These are phyloP conservation scores for Pitangus sulphuratus DNA, from an alignment of 2,797 vertebrate species.

Conservation along the genomic window DNA sequence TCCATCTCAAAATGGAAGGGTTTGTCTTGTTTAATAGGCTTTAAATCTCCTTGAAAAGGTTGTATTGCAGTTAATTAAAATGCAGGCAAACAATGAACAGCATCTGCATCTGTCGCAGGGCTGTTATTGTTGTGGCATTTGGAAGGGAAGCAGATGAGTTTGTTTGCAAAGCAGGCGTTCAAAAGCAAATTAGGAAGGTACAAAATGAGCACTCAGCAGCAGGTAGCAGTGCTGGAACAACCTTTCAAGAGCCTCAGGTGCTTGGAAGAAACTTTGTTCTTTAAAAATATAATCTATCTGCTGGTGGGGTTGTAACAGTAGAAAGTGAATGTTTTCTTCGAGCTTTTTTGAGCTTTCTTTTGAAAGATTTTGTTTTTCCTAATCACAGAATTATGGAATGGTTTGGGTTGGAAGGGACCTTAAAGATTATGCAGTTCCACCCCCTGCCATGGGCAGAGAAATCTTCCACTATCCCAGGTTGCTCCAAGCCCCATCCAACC, in stretches of 20 bases:
- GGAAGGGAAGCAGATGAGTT: background rate
- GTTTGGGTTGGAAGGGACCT: background rate
- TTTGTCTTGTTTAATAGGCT: background rate
- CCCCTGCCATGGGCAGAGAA: no score
- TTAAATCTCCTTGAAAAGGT: background rate
- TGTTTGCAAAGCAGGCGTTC: background rate
- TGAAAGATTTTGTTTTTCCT: background rate
- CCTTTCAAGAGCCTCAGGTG: background rate
- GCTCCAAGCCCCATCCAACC: background rate
- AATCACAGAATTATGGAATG: background rate
- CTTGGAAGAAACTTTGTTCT: background rate
- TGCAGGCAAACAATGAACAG: background rate
- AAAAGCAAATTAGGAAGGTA: background rate
- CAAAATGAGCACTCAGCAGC: background rate
- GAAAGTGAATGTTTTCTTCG: background rate
- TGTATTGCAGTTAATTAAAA: background rate
- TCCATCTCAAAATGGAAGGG: background rate
- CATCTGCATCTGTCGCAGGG: background rate
- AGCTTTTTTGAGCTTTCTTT: background rate
- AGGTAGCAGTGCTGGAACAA: background rate
- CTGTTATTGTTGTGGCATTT: background rate
- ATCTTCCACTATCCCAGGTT: accelerated
- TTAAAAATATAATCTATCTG: background rate
- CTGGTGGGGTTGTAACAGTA: background rate
- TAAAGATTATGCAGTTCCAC: no score